Base-by-base conservation (phyloP, 2,888 invertebrate species). In the Erpobdella octoculata region DNA sequence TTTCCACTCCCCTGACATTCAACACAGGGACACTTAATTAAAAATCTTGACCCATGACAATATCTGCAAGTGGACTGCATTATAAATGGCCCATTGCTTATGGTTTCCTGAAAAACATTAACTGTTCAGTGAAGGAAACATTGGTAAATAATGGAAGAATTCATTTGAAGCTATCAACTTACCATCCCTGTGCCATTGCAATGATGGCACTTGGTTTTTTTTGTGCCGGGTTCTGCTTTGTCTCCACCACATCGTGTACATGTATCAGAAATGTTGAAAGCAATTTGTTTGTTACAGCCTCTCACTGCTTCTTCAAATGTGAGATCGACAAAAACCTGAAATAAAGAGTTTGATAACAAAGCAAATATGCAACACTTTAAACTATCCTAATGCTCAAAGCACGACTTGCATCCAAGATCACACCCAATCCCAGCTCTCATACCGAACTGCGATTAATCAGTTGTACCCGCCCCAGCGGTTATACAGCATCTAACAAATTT, bases 131-230 rank as follows among this genome's bases (percentile, higher is more conserved):
- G 21, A n/a, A 18, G 35, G 3, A 4, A 3, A n/a, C 6, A 15
- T 31, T 53, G 53, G 6, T 21, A 9, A n/a, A 1, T 41, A 41
- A 41, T 18, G 41, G 18, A 41, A 12, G 18, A 41, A 41, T 41
- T n/a, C n/a, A n/a, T n/a, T n/a, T n/a, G n/a, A n/a, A n/a, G n/a
- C n/a, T n/a, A n/a, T n/a, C 18, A 59, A 21, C 59, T 15, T 74
- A 82, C 82, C 90, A 94, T 93, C 72, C 98, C 98, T 2, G 92
- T 91, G 9, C 98, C 98, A 84, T 94, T 92, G 82, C 98, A 99
- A 80, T 90, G 90, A 2, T 89, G 89, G 81, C 98, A 99, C 74
- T 88, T 88, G 2, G 89, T 88, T 8, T 95, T 88, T 81, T 91
- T 92, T 0, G 92, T 91, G n/a, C 98, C 97, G 0, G 88, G 89